phyloP scores from a whole-genome alignment of 2,113 vertebrate genomes.

The Zosterops lateralis region DNA sequence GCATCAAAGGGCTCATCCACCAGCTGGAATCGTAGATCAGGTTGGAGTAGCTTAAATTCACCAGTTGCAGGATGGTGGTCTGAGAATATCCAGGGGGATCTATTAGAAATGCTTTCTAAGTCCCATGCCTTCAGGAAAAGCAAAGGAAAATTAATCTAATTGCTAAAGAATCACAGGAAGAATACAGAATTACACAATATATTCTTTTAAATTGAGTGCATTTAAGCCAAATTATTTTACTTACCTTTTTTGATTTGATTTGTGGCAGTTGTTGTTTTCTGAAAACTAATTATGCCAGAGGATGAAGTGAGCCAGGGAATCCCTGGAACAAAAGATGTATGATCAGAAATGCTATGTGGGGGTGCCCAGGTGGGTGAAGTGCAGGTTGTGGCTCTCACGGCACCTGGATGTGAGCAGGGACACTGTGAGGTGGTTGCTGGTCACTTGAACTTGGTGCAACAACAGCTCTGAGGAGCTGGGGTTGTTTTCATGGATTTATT shows the following conservation, averaged over 20 bases:
- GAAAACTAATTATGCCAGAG: background rate
- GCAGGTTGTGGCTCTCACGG: background rate
- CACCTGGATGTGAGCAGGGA: background rate
- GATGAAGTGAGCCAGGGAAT: background rate
- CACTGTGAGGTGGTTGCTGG: background rate
- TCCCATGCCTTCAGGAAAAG: background rate
- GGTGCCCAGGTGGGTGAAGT: no score
- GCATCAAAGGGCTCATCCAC: background rate
- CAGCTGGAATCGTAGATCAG: no score
- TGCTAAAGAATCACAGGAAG: background rate
- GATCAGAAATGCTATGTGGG: background rate
- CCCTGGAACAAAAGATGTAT: background rate
- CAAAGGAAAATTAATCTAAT: background rate
- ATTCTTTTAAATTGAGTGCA: background rate
- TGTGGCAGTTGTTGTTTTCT: background rate
- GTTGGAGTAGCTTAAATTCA: background rate
- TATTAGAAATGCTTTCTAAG: background rate
- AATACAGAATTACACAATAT: background rate
- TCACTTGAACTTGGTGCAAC: background rate
- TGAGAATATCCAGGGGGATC: background rate
- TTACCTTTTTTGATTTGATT: background rate
- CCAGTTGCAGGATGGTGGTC: background rate
- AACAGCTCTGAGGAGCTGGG: background rate
- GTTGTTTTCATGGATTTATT: background rate
- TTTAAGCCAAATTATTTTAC: background rate